Evolutionary conservation across 92 coral and sea anemone species (phyloP).

Genomic region (Paramuricea clavata): DNA sequence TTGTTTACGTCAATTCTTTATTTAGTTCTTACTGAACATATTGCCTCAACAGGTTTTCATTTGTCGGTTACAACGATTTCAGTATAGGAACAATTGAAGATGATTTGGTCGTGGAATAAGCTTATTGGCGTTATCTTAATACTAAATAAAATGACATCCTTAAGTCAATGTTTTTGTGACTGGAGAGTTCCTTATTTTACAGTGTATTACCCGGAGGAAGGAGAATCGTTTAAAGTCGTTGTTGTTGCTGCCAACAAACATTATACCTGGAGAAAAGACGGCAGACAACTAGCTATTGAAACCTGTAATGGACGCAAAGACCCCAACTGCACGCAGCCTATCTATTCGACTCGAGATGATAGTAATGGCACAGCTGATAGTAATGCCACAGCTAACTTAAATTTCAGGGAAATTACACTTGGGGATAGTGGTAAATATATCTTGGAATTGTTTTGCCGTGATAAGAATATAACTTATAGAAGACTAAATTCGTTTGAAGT

Average conservation of each 20-base stretch:
- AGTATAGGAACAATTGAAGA: not conserved
- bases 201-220: not conserved
- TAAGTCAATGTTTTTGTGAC: not conserved
- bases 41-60: too few species aligned
- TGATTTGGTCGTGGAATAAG: not conserved
- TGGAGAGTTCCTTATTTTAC: not conserved
- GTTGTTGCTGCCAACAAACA: not conserved
- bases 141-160: not conserved
- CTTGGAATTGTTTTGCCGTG: not conserved
- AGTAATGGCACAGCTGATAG: too few species aligned
- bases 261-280: not conserved
- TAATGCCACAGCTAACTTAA: not conserved
- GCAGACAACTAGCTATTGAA: not conserved
- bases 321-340: not conserved
- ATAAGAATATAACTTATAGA: too few species aligned
- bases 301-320: not conserved
- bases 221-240: too few species aligned
- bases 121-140: not conserved
- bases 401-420: not conserved
- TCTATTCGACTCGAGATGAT: too few species aligned
- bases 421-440: not conserved
- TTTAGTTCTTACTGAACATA: too few species aligned
- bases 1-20: too few species aligned
- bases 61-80: not conserved
- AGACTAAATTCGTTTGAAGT: not conserved